These are phyloP conservation scores for Paelopatides confundens DNA, from an alignment of 53 echinoderm and acorn worm species.

Conservation along the genomic window DNA sequence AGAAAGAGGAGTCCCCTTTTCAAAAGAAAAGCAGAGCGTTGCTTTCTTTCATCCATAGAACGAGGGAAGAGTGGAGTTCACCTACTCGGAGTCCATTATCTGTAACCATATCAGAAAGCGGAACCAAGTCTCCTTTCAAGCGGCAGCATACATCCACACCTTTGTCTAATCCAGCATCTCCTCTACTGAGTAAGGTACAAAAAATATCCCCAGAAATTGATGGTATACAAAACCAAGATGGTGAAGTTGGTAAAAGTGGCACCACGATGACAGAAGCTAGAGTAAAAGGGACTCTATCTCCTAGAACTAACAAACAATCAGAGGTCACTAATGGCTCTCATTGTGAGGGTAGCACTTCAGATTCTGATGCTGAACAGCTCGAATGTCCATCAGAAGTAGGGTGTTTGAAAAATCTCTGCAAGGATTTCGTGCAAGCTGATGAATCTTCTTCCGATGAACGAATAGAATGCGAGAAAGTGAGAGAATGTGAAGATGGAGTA, in stretches of 20 bases:
- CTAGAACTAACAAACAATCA: not conserved
- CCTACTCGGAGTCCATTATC: constrained; percentile 14
- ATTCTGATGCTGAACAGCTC: not conserved
- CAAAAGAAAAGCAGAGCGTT: constrained; percentile 18
- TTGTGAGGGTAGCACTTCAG: not conserved
- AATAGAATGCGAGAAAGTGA: not conserved
- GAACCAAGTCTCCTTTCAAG: not conserved
- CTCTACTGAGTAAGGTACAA: not conserved
- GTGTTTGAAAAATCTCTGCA: not conserved
- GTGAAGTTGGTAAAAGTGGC: not conserved
- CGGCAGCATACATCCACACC: not conserved
- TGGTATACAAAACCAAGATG: not conserved
- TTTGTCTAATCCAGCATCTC: not conserved
- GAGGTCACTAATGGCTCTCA: not conserved
- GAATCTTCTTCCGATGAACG: not conserved
- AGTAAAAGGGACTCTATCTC: too few relatives aligned
- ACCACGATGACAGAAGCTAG: not conserved
- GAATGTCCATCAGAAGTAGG: not conserved
- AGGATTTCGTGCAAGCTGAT: not conserved
- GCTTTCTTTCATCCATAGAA: not conserved
- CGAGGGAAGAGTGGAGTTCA: constrained; percentile 31
- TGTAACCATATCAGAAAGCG: not conserved
- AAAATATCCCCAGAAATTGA: not conserved
- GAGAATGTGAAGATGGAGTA: too few relatives aligned
- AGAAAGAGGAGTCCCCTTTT: constrained; percentile 29